Percentiles rank a stretch among this genome's conserved stretches.
These are phyloP conservation scores for Tetraneura akinire DNA, from an alignment of 1,140 invertebrate genomes.

Conservation along the genomic window DNA sequence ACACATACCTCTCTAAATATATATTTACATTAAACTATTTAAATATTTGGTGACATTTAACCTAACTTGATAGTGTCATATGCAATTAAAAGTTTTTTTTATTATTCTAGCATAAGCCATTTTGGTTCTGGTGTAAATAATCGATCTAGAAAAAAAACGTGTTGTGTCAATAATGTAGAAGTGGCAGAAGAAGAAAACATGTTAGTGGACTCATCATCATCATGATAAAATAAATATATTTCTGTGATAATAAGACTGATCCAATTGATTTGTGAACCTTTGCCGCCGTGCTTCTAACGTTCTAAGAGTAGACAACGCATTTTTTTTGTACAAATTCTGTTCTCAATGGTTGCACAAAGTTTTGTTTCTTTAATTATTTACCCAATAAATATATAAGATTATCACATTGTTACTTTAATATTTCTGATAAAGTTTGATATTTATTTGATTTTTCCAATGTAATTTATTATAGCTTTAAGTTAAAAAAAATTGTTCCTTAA, in stretches of 20 bases:
- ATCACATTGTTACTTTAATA: conserved; percentile 19
- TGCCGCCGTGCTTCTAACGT: neutral
- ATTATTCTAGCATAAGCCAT: conserved; percentile 26
- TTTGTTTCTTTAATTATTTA: conserved; percentile 1
- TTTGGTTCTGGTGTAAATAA: conserved; percentile 39
- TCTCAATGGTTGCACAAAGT: conserved; percentile 1
- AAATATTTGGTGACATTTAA: too few relatives aligned
- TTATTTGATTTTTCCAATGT: neutral
- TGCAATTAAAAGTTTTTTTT: too few relatives aligned
- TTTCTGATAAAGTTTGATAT: neutral
- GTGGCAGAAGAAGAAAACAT: conserved; percentile 37
- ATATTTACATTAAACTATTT: too few relatives aligned
- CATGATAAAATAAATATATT: conserved; percentile 16
- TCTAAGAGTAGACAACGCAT: conserved; percentile 10
- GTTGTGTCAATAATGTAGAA: neutral
- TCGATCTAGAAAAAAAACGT: conserved; percentile 26
- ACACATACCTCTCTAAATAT: too few relatives aligned
- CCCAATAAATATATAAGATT: neutral
- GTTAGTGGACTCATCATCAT: conserved; percentile 35
- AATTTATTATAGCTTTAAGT: conserved; percentile 24
- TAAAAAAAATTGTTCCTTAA: neutral
- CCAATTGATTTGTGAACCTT: conserved; percentile 17
- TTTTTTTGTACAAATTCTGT: conserved; percentile 26
- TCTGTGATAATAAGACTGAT: conserved; percentile 45
- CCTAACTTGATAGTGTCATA: too few relatives aligned